Evolutionary conservation across 2,888 invertebrate species (phyloP).

Genomic region (Uloborus plumipes): DNA sequence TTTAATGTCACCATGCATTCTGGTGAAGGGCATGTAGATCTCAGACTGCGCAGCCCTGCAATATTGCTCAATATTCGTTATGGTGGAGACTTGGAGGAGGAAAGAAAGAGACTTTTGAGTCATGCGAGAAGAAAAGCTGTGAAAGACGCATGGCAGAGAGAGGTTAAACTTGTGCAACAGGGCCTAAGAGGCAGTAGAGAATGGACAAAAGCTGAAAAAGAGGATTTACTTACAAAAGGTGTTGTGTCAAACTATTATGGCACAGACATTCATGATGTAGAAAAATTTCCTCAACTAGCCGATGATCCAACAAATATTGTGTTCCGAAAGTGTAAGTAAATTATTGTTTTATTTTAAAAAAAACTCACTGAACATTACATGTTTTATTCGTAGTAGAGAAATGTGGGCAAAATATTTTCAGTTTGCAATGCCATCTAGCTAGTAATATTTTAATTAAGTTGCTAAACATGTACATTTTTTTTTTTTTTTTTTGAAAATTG

Average conservation of each 20-base stretch:
- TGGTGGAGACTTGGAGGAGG: conserved; percentile 89
- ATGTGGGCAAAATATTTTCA: no score
- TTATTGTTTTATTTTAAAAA: no score
- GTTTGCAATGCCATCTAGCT: no score
- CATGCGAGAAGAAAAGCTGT: conserved; percentile 89
- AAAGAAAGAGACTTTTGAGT: conserved; percentile 86
- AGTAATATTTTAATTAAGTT: no score
- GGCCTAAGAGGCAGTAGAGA: conserved; percentile 75
- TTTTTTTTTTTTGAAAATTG: no score
- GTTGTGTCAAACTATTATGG: conserved; percentile 92
- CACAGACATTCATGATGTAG: conserved; percentile 89
- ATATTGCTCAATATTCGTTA: conserved; percentile 93
- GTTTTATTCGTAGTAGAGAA: no score
- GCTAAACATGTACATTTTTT: no score
- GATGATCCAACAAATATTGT: conserved; percentile 96
- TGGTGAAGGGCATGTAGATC: conserved; percentile 74
- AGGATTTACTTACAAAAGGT: conserved; percentile 89
- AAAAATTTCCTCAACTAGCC: conserved; percentile 89
- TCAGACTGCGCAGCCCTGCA: conserved; percentile 89
- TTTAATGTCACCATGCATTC: conserved; percentile 67
- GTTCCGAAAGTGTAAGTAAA: conserved; percentile 76
- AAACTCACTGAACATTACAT: no score
- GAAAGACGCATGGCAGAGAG: conserved; percentile 92
- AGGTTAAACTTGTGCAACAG: conserved; percentile 80
- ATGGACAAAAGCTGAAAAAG: conserved; percentile 94